Percentiles rank a stretch among this genome's conserved stretches.
phyloP scores from a whole-genome alignment of 2,888 invertebrate genomes.

The Heliothis peltigera region DNA sequence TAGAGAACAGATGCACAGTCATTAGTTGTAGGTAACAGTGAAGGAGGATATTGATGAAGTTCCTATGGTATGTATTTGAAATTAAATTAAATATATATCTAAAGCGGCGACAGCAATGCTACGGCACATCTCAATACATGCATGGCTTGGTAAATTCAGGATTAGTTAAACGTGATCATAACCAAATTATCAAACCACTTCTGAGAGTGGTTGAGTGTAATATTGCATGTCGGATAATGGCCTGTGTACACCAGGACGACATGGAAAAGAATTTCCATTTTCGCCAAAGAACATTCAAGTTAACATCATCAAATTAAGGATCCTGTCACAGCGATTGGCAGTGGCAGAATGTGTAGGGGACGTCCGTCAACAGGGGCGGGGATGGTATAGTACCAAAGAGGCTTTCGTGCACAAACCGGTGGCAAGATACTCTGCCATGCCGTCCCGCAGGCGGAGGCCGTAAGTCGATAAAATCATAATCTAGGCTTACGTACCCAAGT shows the following conservation, averaged over 20 bases:
- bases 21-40: slow-evolving; percentile 30
- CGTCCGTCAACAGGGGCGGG: no score
- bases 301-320: no score
- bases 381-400: no score
- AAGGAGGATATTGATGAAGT: slow-evolving; percentile 15
- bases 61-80: slow-evolving; percentile 5
- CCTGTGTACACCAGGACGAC: no score
- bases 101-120: slow-evolving; percentile 22
- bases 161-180: neutral
- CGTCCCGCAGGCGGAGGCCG: no score
- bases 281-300: no score
- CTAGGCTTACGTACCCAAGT: neutral
- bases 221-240: no score
- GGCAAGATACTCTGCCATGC: no score
- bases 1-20: slow-evolving; percentile 46
- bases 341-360: no score
- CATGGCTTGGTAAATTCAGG: slow-evolving; percentile 6
- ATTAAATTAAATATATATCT: neutral
- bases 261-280: neutral
- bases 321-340: no score
- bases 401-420: no score
- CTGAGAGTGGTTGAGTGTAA: neutral
- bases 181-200: neutral
- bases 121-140: neutral
- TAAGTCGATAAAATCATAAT: neutral